These are phyloP conservation scores for Apus apus DNA, from an alignment of 2,113 vertebrate species.

Conservation along the genomic window DNA sequence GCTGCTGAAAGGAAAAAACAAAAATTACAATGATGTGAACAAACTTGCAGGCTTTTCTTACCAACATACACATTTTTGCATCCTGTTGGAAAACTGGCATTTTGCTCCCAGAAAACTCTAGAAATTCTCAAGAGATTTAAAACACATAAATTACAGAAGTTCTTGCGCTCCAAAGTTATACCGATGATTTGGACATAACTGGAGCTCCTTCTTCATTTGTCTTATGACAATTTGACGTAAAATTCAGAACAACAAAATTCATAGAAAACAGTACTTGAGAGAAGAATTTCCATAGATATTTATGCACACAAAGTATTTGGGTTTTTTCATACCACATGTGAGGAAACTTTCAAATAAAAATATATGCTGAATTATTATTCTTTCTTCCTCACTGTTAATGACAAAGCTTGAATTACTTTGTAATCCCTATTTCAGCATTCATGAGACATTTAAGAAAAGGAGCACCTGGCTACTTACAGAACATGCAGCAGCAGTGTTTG, in stretches of 20 bases:
- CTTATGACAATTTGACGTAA: not conserved
- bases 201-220: not conserved
- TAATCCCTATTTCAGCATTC: not conserved
- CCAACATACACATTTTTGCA: not conserved
- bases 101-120: not conserved
- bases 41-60: not conserved
- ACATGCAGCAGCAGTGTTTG: not conserved
- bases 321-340: not conserved
- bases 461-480: not conserved
- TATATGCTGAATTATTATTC: not conserved
- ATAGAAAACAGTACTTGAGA: not conserved
- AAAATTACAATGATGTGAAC: not conserved
- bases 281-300: not conserved
- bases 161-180: not conserved
- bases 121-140: not conserved
- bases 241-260: not conserved
- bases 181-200: not conserved
- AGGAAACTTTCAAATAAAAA: not conserved
- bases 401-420: not conserved
- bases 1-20: constrained; percentile 37
- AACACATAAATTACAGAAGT: not conserved
- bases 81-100: not conserved
- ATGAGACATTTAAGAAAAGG: not conserved
- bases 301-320: not conserved
- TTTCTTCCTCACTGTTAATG: not conserved